Base-by-base conservation (phyloP, 2,113 vertebrate species). In the Nipponia nippon region DNA sequence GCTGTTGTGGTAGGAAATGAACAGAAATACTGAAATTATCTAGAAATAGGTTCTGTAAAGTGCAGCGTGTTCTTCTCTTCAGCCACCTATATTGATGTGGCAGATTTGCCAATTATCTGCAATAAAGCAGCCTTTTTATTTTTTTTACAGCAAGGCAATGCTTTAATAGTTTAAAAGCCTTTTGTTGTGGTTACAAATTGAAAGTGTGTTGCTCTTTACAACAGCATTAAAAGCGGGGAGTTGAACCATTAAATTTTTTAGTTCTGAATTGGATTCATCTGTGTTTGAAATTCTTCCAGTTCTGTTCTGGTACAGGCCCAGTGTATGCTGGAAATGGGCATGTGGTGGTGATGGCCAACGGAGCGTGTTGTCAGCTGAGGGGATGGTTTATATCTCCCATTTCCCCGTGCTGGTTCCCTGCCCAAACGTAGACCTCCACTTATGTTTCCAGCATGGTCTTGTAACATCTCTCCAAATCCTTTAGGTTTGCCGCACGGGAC, bases 111-210 rank as follows among this genome's bases (percentile, higher is more conserved):
- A 93, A 85, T 91, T 91, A 76, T 75, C 85, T 85, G 61, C 83
- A 80, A 59, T 93, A 94, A 94, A 96, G 58, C 72, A 80, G 58
- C 71, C 88, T 96, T 91, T 93, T 95, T 72, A 79, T 95, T 93
- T 95, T 94, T 94, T 95, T 96, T 95, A 90, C 44, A 61, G 46
- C 93, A 53, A 83, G 79, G 86, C 95, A 83, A 4, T 69, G 66
- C 81, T 96, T 93, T 97, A 95, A 83, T 85, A 93, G 87, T 95
- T 94, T 95, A 90, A 96, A 95, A 97, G 95, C 92, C 92, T 94
- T 97, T 95, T 91, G 95, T 95, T 96, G 92, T 95, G 91, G 95
- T 93, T 91, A 88, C 95, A 94, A 89, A 96, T 95, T 96, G 96
- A 96, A 94, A 94, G 84, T 69, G 62, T 87, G 90, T 42, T 91